Evolutionary conservation across 2,888 invertebrate genomes (phyloP), one percentile per base, ranked within the genome.

Genomic region (Cephus runcator): DNA sequence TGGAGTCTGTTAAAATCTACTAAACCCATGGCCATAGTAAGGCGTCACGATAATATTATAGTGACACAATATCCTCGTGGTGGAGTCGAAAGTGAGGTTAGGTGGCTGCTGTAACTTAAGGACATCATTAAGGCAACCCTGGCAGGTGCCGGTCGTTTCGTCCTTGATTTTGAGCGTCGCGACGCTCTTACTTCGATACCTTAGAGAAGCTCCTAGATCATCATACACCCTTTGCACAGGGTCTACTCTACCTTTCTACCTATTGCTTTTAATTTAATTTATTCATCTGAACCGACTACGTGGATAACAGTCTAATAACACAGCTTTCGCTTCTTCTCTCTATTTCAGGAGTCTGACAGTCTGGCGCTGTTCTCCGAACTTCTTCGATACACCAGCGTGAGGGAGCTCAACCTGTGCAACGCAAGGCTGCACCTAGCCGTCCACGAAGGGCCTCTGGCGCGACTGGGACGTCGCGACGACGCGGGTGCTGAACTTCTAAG

Each of bases 331-430:
- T 56, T 2, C 1, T 40, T 23, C 23, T 9, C 1, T 23, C 2
- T 1, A 1, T 84, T 81, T 1, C 89, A 92, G 92, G 92, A 92
- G 84, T 91, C 92, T 76, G 92, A 90, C 73, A 93, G 93, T 34
- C 85, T 93, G 77, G 91, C 92, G 34, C 92, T 92, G 73, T 90
- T 93, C 84, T 90, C 93, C 77, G 92, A 92, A 77, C 90, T 93
- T 83, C 89, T 93, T 80, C 90, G 92, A 82, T 92, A 92, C 79
- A 93, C 93, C 77, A 92, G 91, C 80, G 92, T 93, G 12, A 91
- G 93, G 78, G 93, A 93, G 85, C 87, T 93, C 84, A 93, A 92
- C 81, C 88, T 93, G 77, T 92, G 93, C 84, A 93, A 93, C 86
- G 93, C 93, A 73, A 91, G 93, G 40, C 89, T 93, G 75, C 93